Conservation (phyloP, 2,797 vertebrate genomes). For the Rhincodon typus region DNA sequence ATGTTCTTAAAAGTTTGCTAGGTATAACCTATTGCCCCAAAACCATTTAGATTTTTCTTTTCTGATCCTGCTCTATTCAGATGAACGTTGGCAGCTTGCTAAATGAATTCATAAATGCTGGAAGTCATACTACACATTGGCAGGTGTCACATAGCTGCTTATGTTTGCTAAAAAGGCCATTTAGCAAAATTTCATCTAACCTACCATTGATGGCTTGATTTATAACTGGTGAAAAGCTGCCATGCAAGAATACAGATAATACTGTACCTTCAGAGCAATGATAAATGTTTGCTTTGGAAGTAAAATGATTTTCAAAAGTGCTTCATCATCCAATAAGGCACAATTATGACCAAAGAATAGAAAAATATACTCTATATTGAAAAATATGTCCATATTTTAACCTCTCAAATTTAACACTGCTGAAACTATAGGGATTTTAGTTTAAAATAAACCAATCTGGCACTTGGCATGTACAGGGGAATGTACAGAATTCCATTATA, state of each 20-base stretch:
- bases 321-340: not conserved
- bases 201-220: not conserved
- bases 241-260: not conserved
- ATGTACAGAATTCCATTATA: not conserved
- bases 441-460: conserved; percentile 12
- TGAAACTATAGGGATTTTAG: not conserved
- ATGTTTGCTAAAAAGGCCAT: not conserved
- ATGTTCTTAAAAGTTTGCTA: not conserved
- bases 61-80: not conserved
- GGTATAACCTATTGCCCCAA: not conserved
- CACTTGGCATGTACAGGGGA: not conserved
- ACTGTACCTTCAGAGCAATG: not conserved
- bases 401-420: not conserved
- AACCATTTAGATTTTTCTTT: not conserved
- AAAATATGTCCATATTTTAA: not conserved
- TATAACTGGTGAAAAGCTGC: not conserved
- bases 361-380: not conserved
- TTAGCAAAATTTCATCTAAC: not conserved
- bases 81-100: not conserved
- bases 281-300: not conserved
- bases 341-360: not conserved
- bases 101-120: not conserved
- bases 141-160: not conserved
- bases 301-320: conserved; percentile 1
- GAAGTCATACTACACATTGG: not conserved